Evolutionary conservation across 2,113 vertebrate genomes (phyloP), one percentile per base, ranked within the genome.

Genomic region (Pholis gunnellus): DNA sequence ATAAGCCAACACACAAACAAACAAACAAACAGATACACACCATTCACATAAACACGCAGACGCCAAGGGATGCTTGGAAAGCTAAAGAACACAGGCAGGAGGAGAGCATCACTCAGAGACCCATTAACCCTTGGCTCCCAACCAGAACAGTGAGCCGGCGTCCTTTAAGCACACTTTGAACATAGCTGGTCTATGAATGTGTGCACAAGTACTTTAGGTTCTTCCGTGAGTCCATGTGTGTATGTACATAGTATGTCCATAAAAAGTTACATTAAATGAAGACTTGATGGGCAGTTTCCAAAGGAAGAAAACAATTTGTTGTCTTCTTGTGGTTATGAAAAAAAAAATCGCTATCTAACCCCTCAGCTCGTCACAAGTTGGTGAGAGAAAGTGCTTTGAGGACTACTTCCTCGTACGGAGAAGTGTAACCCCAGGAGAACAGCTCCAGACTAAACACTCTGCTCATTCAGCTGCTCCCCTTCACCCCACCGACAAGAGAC

Each of bases 371-470:
- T 69, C 50, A 44, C 72, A 74, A 61, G 67, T 60, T 68, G 89
- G 72, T 38, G 59, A 40, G 80, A 48, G 79, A 85, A 82, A 88
- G 94, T 89, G 69, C 63, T 83, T 81, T 17, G 91, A 95, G 93
- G 73, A 81, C 56, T 72, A 81, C 96, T 96, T 97, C 96, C 97
- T 96, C 87, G 84, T 91, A 90, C 81, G 91, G 94, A 83, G 83
- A 94, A 94, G 95, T 90, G 91, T 93, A 96, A 96, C 96, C 97
- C 96, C 95, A 75, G 36, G 96, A 97, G 97, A 97, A 94, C 93
- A 94, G 93, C 94, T 93, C 95, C 94, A 98, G 97, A 98, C 97
- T 98, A 97, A 97, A 98, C 97, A 98, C 78, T 75, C 76, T n/a
- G 92, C 95, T 92, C 94, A 88, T 95, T 97, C 96, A 97, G 96